Percentiles rank a stretch among this genome's conserved stretches.
Conservation (phyloP, 2,797 vertebrate species). For the Buphagus erythrorhynchus region DNA sequence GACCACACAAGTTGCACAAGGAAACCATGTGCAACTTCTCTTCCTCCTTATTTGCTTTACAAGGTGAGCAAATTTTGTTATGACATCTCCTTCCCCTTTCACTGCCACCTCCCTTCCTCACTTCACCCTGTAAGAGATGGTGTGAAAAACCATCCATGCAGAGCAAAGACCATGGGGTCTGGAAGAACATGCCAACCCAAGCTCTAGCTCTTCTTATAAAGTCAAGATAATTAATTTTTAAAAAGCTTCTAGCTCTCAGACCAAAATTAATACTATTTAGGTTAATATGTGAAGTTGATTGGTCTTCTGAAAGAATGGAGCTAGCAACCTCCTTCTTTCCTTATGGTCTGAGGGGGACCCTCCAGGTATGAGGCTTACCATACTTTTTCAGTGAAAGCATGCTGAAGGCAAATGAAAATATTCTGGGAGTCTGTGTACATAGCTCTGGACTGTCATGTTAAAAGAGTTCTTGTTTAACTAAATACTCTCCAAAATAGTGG, state of each 20-base stretch:
- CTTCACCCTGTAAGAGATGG: not conserved
- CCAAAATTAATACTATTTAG: not conserved
- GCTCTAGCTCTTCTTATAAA: not conserved
- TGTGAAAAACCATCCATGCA: not conserved
- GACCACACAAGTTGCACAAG: not conserved
- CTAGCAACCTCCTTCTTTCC: not conserved
- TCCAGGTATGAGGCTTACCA: not conserved
- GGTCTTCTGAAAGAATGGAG: not conserved
- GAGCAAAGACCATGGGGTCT: not conserved
- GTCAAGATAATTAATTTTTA: not conserved
- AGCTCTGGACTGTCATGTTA: not conserved
- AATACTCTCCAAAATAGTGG: not conserved
- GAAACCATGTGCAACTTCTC: not conserved
- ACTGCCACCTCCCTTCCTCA: not conserved
- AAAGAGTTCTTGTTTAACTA: slow-evolving; percentile 18
- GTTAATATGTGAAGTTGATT: not conserved
- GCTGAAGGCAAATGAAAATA: not conserved
- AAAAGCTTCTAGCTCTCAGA: not conserved
- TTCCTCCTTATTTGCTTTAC: slow-evolving; percentile 34
- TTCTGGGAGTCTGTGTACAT: not conserved
- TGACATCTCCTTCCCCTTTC: not conserved
- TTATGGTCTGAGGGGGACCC: not conserved
- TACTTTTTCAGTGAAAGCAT: not conserved
- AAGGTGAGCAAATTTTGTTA: slow-evolving; percentile 14
- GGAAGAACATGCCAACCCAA: not conserved